A percentile compares a stretch with the other conserved stretches of the same genome.
phyloP scores from a whole-genome alignment of 2,113 vertebrate species.

The Malurus melanocephalus region DNA sequence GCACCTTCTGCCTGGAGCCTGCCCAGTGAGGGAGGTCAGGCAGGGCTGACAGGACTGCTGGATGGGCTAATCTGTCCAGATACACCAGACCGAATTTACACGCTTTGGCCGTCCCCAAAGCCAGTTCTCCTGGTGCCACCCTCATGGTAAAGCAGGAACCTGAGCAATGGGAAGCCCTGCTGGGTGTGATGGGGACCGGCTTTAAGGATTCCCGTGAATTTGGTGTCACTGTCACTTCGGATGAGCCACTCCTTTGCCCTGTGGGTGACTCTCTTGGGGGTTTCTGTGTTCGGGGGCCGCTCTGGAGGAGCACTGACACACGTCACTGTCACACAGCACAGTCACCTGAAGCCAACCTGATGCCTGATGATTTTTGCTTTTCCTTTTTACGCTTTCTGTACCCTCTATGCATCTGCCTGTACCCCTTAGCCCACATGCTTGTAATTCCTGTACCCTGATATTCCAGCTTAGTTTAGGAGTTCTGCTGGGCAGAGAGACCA shows the following conservation, averaged over 20 bases:
- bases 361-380: no score
- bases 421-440: no score
- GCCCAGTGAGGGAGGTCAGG: neutral
- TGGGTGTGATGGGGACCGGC: neutral
- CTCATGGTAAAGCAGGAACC: neutral
- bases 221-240: neutral
- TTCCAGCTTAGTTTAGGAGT: no score
- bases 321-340: rapidly evolving
- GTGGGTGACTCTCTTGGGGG: rapidly evolving
- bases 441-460: no score
- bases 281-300: rapidly evolving
- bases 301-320: neutral
- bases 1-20: neutral
- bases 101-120: rapidly evolving
- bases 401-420: no score
- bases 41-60: neutral
- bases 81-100: neutral
- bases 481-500: no score
- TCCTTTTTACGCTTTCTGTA: no score
- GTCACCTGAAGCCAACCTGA: neutral
- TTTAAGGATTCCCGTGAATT: neutral
- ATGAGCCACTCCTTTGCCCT: neutral
- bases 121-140: neutral
- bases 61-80: neutral
- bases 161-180: rapidly evolving